These are phyloP conservation scores for Drosophila aff. DNA, from an alignment of 1,140 invertebrate species.

Conservation along the genomic window DNA sequence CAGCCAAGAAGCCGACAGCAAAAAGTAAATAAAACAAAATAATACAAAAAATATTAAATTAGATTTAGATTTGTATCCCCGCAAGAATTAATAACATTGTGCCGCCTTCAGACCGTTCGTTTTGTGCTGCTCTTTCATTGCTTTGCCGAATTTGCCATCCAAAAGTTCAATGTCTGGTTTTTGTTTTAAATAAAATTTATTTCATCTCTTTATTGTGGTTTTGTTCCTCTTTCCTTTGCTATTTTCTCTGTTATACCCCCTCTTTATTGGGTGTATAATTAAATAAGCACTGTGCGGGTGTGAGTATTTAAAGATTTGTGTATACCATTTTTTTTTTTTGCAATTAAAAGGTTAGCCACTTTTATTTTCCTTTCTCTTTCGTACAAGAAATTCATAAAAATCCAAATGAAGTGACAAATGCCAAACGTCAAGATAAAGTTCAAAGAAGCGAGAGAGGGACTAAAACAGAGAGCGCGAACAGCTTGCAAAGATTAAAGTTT, in stretches of 20 bases:
- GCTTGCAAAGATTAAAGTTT: constrained; percentile 20
- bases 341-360: constrained; percentile 56
- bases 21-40: constrained; percentile 73
- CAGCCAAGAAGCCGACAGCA: constrained; percentile 42
- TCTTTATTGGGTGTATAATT: constrained; percentile 53
- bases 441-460: constrained; percentile 1
- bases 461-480: neutral
- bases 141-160: constrained; percentile 25
- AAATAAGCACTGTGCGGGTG: constrained; percentile 36
- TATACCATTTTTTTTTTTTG: constrained; percentile 26
- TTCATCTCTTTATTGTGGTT: constrained; percentile 26
- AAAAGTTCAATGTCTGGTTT: constrained; percentile 74
- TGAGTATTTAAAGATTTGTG: constrained; percentile 19
- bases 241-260: neutral
- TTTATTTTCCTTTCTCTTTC: constrained; percentile 13
- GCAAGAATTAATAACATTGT: constrained; percentile 36
- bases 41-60: constrained; percentile 51
- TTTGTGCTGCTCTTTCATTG: constrained; percentile 31
- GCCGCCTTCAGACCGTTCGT: neutral
- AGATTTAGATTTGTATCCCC: constrained; percentile 32
- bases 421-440: constrained; percentile 60
- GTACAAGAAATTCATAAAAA: constrained; percentile 30
- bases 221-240: constrained; percentile 5
- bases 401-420: constrained; percentile 47
- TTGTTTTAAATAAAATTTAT: constrained; percentile 54